Percentiles rank a stretch among this genome's conserved stretches.
Evolutionary conservation across 1,140 invertebrate genomes (phyloP).

Genomic region (Achatina immaculata): DNA sequence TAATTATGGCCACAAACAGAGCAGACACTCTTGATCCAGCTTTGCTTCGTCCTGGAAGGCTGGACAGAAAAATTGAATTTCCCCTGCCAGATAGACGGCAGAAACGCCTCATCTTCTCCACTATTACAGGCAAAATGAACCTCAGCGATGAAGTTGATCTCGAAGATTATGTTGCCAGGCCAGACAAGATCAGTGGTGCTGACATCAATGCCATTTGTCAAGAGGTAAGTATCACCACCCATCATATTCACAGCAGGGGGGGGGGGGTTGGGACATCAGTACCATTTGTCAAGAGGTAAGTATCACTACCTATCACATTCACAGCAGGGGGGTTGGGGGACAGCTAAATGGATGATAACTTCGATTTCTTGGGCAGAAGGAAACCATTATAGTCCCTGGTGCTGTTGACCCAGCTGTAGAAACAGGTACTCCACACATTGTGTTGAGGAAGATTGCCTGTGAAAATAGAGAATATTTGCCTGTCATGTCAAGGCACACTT

Average conservation of each 20-base stretch:
- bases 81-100: constrained; percentile 97
- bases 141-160: constrained; percentile 99
- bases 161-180: constrained; percentile 98
- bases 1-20: constrained; percentile 99
- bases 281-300: constrained; percentile 98
- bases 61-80: constrained; percentile 99
- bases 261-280: constrained; percentile 99
- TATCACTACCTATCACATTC: not conserved
- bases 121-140: constrained; percentile 99
- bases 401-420: too few relatives aligned
- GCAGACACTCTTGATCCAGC: constrained; percentile 99
- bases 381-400: too few relatives aligned
- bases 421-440: too few relatives aligned
- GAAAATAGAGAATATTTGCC: too few relatives aligned
- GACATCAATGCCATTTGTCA: constrained; percentile 99
- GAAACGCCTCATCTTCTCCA: constrained; percentile 97
- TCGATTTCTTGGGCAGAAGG: too few relatives aligned
- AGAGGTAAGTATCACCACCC: constrained; percentile 78
- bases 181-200: constrained; percentile 98
- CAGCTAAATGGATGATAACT: too few relatives aligned
- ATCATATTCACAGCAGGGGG: too few relatives aligned
- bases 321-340: too few relatives aligned
- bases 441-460: too few relatives aligned
- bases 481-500: too few relatives aligned
- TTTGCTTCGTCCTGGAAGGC: constrained; percentile 92